Conservation (phyloP, 2,888 invertebrate species). For the Eilema sororculum region DNA sequence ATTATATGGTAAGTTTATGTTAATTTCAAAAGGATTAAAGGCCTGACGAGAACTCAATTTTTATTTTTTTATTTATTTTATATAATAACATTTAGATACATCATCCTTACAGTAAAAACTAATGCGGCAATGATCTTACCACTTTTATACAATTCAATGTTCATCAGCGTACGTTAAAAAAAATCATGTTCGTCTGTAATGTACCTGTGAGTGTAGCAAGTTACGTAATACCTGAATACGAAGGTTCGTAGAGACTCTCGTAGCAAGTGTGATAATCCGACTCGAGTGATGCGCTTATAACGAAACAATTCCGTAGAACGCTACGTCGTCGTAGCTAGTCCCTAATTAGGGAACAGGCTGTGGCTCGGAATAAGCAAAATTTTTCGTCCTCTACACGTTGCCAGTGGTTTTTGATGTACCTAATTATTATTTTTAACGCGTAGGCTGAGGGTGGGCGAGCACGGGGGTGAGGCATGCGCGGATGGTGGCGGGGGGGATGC, state of each 20-base stretch:
- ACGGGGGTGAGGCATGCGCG: slow-evolving; percentile 17
- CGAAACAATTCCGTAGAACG: slow-evolving; percentile 3
- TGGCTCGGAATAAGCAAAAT: slow-evolving; percentile 29
- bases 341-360: slow-evolving; percentile 35
- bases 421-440: slow-evolving; percentile 56
- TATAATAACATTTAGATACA: no score
- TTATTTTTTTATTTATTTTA: no score
- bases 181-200: no score
- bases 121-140: no score
- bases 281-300: background rate
- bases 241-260: background rate
- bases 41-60: background rate
- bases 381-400: slow-evolving; percentile 44
- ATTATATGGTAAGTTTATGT: no score
- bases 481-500: slow-evolving; percentile 23
- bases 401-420: slow-evolving; percentile 47
- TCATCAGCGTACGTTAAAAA: no score
- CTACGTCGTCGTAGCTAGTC: slow-evolving; percentile 1
- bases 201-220: background rate
- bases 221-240: background rate
- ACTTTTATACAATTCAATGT: no score
- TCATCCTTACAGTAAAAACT: no score
- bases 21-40: background rate
- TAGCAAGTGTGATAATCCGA: slow-evolving; percentile 2
- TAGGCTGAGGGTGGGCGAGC: slow-evolving; percentile 38